These are phyloP conservation scores for Diplolepis rosae DNA, from an alignment of 2,888 invertebrate species.

Conservation along the genomic window DNA sequence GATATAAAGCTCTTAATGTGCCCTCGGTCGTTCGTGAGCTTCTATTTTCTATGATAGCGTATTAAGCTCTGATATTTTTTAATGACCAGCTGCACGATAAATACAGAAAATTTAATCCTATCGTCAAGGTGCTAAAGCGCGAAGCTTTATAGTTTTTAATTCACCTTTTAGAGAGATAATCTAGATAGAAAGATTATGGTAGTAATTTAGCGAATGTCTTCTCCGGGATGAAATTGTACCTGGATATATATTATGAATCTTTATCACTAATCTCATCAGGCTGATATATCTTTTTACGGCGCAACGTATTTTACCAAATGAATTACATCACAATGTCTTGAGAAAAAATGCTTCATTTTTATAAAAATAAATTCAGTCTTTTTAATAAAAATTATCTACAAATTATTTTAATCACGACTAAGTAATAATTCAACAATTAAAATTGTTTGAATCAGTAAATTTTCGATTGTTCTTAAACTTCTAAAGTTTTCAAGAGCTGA, in stretches of 20 bases:
- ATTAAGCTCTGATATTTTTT: constrained; percentile 45
- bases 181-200: constrained; percentile 40
- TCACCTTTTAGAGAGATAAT: constrained; percentile 39
- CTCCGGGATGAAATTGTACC: constrained; percentile 16
- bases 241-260: constrained; percentile 49
- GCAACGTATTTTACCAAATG: constrained; percentile 7
- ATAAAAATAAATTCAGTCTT: background rate
- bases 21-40: background rate
- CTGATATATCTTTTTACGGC: constrained; percentile 41
- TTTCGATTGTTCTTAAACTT: too few relatives aligned
- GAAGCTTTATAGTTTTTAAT: constrained; percentile 47
- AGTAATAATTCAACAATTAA: background rate
- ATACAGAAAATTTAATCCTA: constrained; percentile 49
- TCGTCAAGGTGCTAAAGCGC: constrained; percentile 9
- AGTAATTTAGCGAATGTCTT: constrained; percentile 40
- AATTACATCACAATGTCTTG: constrained; percentile 3
- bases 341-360: background rate
- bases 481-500: too few relatives aligned
- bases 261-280: constrained; percentile 46
- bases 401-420: background rate
- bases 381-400: background rate
- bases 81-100: constrained; percentile 47
- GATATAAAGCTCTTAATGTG: background rate
- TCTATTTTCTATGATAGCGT: constrained; percentile 16
- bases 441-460: too few relatives aligned